A percentile compares a stretch with the other conserved stretches of the same genome.
Evolutionary conservation across 64 coral and sea anemone species (phyloP).

Genomic region (Montipora efflorescens): DNA sequence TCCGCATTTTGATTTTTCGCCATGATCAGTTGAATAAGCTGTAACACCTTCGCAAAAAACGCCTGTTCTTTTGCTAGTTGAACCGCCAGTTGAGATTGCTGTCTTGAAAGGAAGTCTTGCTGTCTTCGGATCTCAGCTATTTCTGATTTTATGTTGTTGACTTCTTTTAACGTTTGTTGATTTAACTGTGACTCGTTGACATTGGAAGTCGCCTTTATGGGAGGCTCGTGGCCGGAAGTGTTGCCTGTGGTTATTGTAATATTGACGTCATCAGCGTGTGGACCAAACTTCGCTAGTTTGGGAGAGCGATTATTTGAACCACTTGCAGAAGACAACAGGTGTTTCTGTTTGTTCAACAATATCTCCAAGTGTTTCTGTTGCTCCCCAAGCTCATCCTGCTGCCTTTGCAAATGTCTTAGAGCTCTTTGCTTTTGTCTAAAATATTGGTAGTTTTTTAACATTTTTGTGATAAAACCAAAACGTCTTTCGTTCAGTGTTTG

Average conservation of each 20-base stretch:
- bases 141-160: neutral
- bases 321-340: neutral
- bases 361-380: constrained; percentile 55
- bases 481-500: neutral
- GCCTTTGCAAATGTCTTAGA: constrained; percentile 8
- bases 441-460: constrained; percentile 70
- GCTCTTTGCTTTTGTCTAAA: constrained; percentile 43
- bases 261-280: neutral
- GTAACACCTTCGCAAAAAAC: neutral
- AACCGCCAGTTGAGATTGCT: neutral
- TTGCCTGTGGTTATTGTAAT: constrained; percentile 29
- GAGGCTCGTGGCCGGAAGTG: constrained; percentile 6
- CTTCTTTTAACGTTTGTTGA: neutral
- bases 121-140: constrained; percentile 10
- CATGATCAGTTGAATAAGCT: neutral
- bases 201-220: neutral
- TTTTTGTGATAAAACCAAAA: constrained; percentile 37
- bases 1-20: neutral
- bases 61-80: neutral
- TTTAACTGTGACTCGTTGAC: neutral
- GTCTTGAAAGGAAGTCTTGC: constrained; percentile 21
- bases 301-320: neutral
- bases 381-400: constrained; percentile 13
- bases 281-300: neutral
- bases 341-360: constrained; percentile 10